Conservation (phyloP, 2,888 invertebrate genomes). For the Eledona agricola region DNA sequence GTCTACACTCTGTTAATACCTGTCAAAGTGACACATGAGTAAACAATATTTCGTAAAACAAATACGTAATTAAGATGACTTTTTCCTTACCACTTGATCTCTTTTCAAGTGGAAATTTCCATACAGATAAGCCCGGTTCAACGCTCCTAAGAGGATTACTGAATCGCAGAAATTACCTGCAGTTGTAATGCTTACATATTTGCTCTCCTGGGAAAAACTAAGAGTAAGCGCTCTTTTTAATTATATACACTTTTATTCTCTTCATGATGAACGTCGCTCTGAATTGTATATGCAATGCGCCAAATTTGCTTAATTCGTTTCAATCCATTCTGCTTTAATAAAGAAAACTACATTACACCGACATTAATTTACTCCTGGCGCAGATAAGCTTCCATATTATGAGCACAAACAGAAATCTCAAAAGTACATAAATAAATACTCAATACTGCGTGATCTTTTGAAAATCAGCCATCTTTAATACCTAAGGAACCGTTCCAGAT, state of each 20-base stretch:
- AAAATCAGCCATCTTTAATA: too few relatives aligned
- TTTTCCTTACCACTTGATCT: too few relatives aligned
- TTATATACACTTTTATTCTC: constrained; percentile 5
- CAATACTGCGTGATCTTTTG: too few relatives aligned
- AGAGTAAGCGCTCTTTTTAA: constrained; percentile 12
- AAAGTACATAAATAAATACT: too few relatives aligned
- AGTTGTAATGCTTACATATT: constrained; percentile 21
- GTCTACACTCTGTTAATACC: too few relatives aligned
- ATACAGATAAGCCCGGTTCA: constrained; percentile 19
- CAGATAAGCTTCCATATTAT: neutral
- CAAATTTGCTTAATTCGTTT: neutral
- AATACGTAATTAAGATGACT: constrained; percentile 6
- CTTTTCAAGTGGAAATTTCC: constrained; percentile 15
- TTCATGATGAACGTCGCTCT: neutral
- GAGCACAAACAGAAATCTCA: too few relatives aligned
- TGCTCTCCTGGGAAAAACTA: constrained; percentile 15
- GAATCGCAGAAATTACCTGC: constrained; percentile 29
- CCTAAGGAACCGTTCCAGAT: too few relatives aligned
- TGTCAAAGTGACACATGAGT: too few relatives aligned
- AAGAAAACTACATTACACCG: neutral
- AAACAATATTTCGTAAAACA: too few relatives aligned
- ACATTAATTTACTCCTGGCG: neutral
- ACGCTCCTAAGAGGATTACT: constrained; percentile 28
- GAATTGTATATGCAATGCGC: too few relatives aligned
- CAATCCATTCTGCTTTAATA: too few relatives aligned